Percentiles rank a stretch among this genome's conserved stretches.
phyloP scores from a whole-genome alignment of 2,113 vertebrate genomes.

The Antechinus flavipes region DNA sequence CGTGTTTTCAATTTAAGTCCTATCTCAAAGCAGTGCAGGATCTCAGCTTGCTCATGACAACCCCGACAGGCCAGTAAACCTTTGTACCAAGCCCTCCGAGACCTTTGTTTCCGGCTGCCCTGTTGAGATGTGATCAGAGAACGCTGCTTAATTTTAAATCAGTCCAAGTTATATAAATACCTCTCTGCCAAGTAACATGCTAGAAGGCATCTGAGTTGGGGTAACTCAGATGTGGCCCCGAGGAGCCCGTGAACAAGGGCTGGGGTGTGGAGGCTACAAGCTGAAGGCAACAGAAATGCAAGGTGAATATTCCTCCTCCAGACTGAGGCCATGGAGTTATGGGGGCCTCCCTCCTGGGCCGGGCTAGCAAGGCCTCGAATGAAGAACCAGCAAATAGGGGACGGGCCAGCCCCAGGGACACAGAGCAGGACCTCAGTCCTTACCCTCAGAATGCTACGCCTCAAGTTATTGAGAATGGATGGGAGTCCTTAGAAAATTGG shows the following conservation, averaged over 20 bases:
- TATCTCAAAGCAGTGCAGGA: not conserved
- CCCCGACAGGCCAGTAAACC: not conserved
- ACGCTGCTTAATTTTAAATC: not conserved
- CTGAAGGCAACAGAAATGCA: not conserved
- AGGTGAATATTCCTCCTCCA: not conserved
- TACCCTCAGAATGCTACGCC: not conserved
- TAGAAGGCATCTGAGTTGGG: not conserved
- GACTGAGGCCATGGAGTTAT: not conserved
- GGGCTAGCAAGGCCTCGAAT: no score
- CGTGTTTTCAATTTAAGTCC: not conserved
- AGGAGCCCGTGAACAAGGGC: not conserved
- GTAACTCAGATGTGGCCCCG: not conserved
- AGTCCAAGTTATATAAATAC: not conserved
- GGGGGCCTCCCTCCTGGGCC: no score
- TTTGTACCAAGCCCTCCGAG: not conserved
- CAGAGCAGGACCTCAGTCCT: not conserved
- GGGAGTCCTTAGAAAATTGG: not conserved
- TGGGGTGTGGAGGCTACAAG: not conserved
- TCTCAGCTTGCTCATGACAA: not conserved
- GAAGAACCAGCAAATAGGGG: not conserved
- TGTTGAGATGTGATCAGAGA: not conserved
- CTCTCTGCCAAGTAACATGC: not conserved
- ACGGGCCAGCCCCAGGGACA: not conserved
- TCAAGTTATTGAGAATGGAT: not conserved
- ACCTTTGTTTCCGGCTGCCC: not conserved